These are phyloP conservation scores for Latrodectus geometricus DNA, from an alignment of 1,140 invertebrate genomes.

Conservation along the genomic window DNA sequence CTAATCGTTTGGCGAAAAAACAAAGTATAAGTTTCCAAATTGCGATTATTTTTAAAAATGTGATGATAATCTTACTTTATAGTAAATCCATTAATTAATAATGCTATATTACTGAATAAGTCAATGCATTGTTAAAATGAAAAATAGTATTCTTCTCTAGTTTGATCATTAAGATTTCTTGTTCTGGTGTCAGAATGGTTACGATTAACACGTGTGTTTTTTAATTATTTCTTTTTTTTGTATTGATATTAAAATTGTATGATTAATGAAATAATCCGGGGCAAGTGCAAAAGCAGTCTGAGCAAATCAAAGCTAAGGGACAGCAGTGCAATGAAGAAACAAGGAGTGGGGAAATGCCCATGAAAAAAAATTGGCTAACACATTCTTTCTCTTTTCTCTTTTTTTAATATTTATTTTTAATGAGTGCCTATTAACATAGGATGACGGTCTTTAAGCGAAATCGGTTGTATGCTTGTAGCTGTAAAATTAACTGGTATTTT, in stretches of 20 bases:
- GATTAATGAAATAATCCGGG: slow-evolving; percentile 4
- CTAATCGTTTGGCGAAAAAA: too few species aligned
- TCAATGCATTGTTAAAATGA: too few species aligned
- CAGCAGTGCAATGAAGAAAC: slow-evolving; percentile 53
- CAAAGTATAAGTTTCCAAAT: too few species aligned
- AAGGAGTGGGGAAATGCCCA: background rate
- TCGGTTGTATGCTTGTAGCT: background rate
- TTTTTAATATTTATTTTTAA: background rate
- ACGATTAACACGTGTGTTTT: background rate
- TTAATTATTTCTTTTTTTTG: background rate
- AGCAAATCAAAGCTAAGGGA: slow-evolving; percentile 53
- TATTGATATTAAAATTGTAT: slow-evolving; percentile 8
- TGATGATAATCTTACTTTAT: too few species aligned
- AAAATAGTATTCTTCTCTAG: background rate
- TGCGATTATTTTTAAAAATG: too few species aligned
- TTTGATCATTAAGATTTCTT: background rate
- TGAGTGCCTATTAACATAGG: background rate
- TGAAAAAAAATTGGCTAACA: background rate
- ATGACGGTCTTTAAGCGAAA: background rate
- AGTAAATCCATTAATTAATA: too few species aligned
- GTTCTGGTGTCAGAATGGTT: background rate
- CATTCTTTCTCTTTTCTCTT: background rate
- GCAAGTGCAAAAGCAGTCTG: slow-evolving; percentile 38
- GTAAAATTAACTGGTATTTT: background rate
- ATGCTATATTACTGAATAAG: too few species aligned